A percentile compares a stretch with the other conserved stretches of the same genome.
Evolutionary conservation across 2,888 invertebrate species (phyloP).

Genomic region (Norana najaformis): DNA sequence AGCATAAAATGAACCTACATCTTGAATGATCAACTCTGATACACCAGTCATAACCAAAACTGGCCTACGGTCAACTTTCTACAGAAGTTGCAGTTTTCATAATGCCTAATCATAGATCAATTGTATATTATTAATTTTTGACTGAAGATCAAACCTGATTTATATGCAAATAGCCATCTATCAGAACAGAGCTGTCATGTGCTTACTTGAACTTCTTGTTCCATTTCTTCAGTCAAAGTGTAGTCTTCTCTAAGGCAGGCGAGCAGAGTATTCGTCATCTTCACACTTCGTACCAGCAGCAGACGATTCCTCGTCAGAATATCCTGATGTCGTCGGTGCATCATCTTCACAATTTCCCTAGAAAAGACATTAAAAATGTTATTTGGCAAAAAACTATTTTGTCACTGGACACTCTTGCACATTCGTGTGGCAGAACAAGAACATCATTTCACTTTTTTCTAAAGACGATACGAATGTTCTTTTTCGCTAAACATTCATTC

Average conservation of each 20-base stretch:
- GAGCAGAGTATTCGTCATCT: neutral
- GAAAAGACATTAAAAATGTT: neutral
- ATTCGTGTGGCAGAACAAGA: neutral
- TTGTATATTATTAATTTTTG: neutral
- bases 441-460: too few species aligned
- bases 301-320: slow-evolving; percentile 23
- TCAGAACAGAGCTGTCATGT: neutral
- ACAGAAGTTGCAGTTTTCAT: too few species aligned
- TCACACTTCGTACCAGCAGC: neutral
- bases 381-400: neutral
- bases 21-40: neutral
- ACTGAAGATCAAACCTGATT: neutral
- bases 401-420: neutral
- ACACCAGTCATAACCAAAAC: neutral
- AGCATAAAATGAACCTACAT: too few species aligned
- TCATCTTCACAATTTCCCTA: neutral
- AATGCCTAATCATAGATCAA: neutral
- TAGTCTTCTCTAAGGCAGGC: neutral
- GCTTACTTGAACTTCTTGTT: slow-evolving; percentile 20
- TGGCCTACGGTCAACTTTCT: neutral
- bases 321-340: neutral
- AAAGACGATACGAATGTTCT: too few species aligned
- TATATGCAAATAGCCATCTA: neutral
- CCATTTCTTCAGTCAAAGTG: slow-evolving; percentile 18
- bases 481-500: too few species aligned